Percentiles rank a stretch among this genome's conserved stretches.
Evolutionary conservation across 2,797 vertebrate species (phyloP).

Genomic region (Sebastes jordani): DNA sequence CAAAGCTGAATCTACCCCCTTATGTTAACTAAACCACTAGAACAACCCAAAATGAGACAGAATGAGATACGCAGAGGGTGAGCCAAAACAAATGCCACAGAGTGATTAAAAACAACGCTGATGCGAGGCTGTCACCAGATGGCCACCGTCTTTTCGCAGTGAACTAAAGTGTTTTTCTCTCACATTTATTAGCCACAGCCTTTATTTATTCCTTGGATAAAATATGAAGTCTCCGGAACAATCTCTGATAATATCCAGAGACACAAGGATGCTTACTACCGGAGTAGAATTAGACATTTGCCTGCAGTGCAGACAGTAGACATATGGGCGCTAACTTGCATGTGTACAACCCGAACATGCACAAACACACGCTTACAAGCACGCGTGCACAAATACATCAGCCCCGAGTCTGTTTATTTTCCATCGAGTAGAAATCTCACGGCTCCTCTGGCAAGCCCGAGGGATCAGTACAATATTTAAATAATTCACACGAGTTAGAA

Average conservation of each 20-base stretch:
- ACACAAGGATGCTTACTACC: conserved; percentile 16
- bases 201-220: conserved; percentile 57
- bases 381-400: conserved; percentile 55
- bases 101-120: conserved; percentile 60
- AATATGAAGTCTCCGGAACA: conserved; percentile 47
- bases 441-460: conserved; percentile 70
- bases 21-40: conserved; percentile 26
- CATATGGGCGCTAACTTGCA: conserved; percentile 59
- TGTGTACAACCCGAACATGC: conserved; percentile 30
- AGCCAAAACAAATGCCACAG: conserved; percentile 56
- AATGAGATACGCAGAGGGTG: conserved; percentile 40
- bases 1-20: conserved; percentile 10
- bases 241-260: conserved; percentile 42
- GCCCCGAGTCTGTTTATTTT: conserved; percentile 77
- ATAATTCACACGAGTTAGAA: conserved; percentile 69
- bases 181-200: conserved; percentile 50
- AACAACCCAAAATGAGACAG: conserved; percentile 47
- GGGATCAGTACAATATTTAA: conserved; percentile 73
- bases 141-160: conserved; percentile 59
- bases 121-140: conserved; percentile 73
- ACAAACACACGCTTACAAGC: conserved; percentile 22
- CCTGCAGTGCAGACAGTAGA: conserved; percentile 65
- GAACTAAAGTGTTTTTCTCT: conserved; percentile 62
- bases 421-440: conserved; percentile 66
- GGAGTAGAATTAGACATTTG: conserved; percentile 45